Percentiles rank a stretch among this genome's conserved stretches.
These are phyloP conservation scores for Apogon talboti DNA, from an alignment of 2,797 vertebrate genomes.

Conservation along the genomic window DNA sequence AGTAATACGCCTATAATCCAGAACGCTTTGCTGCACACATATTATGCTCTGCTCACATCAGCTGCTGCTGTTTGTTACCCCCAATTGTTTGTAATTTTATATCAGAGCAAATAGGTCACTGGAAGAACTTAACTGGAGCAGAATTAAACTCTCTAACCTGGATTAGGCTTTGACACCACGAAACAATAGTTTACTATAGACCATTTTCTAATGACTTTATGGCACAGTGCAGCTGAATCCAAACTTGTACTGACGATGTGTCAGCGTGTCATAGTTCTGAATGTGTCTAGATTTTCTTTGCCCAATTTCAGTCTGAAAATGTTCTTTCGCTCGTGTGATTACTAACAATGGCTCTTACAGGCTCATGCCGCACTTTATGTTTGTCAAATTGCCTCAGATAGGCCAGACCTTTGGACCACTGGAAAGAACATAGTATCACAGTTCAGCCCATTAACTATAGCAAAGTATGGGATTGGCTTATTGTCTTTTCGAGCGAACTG, in stretches of 20 bases:
- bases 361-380: conserved; percentile 40
- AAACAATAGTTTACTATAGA: conserved; percentile 57
- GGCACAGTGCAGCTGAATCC: conserved; percentile 60
- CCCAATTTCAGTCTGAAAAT: conserved; percentile 66
- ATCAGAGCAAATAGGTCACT: conserved; percentile 77
- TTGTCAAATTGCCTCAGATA: conserved; percentile 65
- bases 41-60: conserved; percentile 66
- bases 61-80: conserved; percentile 55
- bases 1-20: conserved; percentile 70
- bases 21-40: conserved; percentile 60
- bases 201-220: conserved; percentile 60
- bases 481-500: conserved; percentile 67
- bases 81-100: conserved; percentile 69
- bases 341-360: conserved; percentile 50
- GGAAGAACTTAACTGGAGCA: conserved; percentile 76
- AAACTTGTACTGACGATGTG: conserved; percentile 64
- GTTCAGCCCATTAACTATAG: conserved; percentile 69
- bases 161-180: conserved; percentile 63
- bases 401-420: conserved; percentile 63
- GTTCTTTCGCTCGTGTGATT: conserved; percentile 59
- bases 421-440: conserved; percentile 52
- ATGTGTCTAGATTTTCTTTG: conserved; percentile 55
- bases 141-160: conserved; percentile 75
- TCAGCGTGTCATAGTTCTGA: conserved; percentile 52
- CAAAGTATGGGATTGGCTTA: conserved; percentile 61